Base-by-base conservation (phyloP, 2,113 vertebrate genomes). In the Pampusana beccarii region DNA sequence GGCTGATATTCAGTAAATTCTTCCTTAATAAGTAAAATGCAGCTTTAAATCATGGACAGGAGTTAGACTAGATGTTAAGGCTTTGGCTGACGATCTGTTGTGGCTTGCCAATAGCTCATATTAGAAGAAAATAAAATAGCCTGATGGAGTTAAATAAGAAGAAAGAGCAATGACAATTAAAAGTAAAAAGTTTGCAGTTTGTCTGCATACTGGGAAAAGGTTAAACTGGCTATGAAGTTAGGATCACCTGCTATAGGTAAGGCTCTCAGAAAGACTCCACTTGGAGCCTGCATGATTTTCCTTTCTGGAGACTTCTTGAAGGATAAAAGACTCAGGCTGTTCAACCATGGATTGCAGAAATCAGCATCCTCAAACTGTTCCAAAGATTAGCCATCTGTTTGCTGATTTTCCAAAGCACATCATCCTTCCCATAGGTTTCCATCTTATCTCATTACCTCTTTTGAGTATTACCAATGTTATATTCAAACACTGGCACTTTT, bases 401-500 rank as follows among this genome's bases (percentile, higher is more conserved):
- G 57, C 40, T 74, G 51, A 7, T 69, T 74, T 71, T 74, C 40
- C 46, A 17, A 58, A 57, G 34, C 3, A 38, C 74, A 57, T 23
- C 2, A 4, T 50, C 56, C 38, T 64, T 82, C n/a, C 28, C 57
- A 83, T 26, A 70, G 53, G 14, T 53, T 80, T 51, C 21, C 8
- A 51, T 21, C 33, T 74, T 83, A 34, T 74, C 33, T 51, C 2
- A 0, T 71, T 66, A 21, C 16, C 24, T 61, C 9, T 61, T 83
- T 38, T 17, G 50, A 60, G 9, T 66, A 44, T 24, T 83, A 54
- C 17, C 0, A 0, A 10, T 36, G 21, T 28, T 51, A 56, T 3
- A 36, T 1, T 5, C 40, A 57, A 44, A 53, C 1, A 1, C 0
- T 13, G 24, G 6, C 0, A 0, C 26, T 48, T 57, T 57, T 46